These are phyloP conservation scores for Panopea generosa DNA, from an alignment of 2,888 invertebrate species.

Conservation along the genomic window DNA sequence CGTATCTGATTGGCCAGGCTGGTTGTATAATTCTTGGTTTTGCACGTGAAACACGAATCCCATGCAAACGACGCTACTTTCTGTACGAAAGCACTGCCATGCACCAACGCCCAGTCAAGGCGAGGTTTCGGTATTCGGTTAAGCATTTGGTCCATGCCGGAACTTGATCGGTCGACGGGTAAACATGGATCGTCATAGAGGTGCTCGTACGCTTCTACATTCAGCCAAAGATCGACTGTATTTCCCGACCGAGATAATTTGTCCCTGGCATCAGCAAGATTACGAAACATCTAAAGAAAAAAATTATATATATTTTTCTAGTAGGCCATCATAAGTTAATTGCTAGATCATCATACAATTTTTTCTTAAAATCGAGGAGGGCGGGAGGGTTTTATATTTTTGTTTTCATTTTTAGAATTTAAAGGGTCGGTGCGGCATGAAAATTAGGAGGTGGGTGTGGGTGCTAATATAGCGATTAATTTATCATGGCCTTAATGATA, in stretches of 20 bases:
- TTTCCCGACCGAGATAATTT: constrained; percentile 12
- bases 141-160: constrained; percentile 67
- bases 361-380: too few relatives aligned
- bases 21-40: constrained; percentile 44
- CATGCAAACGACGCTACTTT: constrained; percentile 76
- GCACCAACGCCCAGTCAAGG: constrained; percentile 71
- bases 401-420: too few relatives aligned
- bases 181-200: constrained; percentile 73
- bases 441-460: too few relatives aligned
- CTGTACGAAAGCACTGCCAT: constrained; percentile 67
- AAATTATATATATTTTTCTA: not conserved
- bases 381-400: too few relatives aligned
- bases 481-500: too few relatives aligned
- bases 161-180: constrained; percentile 67
- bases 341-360: too few relatives aligned
- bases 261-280: constrained; percentile 48
- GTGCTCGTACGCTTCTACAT: constrained; percentile 76
- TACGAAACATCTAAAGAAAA: constrained; percentile 56
- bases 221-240: constrained; percentile 72
- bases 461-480: too few relatives aligned
- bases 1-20: constrained; percentile 67
- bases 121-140: constrained; percentile 68
- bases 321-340: too few relatives aligned
- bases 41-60: constrained; percentile 77
- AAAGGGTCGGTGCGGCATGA: too few relatives aligned